Conservation (phyloP, 1,140 invertebrate species). For the Amyelois transitella region DNA sequence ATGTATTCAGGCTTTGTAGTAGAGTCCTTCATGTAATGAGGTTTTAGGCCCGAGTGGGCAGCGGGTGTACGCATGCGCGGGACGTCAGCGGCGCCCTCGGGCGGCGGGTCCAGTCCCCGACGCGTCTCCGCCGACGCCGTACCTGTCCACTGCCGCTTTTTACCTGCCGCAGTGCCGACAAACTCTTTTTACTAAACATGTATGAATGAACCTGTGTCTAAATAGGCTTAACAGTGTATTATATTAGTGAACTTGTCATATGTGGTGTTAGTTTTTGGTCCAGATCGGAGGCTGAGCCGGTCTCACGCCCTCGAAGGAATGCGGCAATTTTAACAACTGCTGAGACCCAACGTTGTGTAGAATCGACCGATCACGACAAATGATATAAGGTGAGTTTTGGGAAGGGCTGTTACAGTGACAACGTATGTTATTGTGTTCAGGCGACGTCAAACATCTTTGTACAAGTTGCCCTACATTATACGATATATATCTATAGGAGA, state of each 20-base stretch:
- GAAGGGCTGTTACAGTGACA: no score
- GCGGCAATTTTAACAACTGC: slow-evolving; percentile 72
- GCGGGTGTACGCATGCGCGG: slow-evolving; percentile 34
- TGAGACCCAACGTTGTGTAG: slow-evolving; percentile 58
- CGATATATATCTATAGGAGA: no score
- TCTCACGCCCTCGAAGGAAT: slow-evolving; percentile 66
- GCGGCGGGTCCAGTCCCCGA: slow-evolving; percentile 37
- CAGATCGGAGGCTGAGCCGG: slow-evolving; percentile 65
- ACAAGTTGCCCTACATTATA: no score
- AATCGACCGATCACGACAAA: slow-evolving; percentile 34
- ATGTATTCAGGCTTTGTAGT: slow-evolving; percentile 1
- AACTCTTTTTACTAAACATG: slow-evolving; percentile 49
- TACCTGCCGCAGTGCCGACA: slow-evolving; percentile 27
- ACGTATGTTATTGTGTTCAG: no score
- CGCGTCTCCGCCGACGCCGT: slow-evolving; percentile 32
- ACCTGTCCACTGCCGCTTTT: slow-evolving; percentile 26
- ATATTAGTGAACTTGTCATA: no score
- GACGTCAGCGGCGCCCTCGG: slow-evolving; percentile 51
- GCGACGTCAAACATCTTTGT: no score
- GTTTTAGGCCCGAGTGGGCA: slow-evolving; percentile 26
- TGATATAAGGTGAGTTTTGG: slow-evolving; percentile 41
- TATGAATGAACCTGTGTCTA: slow-evolving; percentile 25
- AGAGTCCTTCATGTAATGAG: slow-evolving; percentile 42
- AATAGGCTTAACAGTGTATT: slow-evolving; percentile 35
- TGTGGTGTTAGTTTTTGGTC: no score